Evolutionary conservation across 2,888 invertebrate genomes (phyloP).

Genomic region (Lycia hirtaria): DNA sequence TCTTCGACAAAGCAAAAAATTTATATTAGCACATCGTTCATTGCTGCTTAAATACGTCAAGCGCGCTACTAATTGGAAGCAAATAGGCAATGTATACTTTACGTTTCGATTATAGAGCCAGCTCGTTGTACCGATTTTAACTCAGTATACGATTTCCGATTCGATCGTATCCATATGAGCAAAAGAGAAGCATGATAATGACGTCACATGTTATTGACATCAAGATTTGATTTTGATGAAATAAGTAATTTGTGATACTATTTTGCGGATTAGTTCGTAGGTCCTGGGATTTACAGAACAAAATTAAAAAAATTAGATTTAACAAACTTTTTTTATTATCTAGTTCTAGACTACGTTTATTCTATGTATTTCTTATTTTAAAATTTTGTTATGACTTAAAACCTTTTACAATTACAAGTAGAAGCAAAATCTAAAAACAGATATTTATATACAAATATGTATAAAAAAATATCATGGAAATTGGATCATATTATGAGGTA

Average conservation of each 20-base stretch:
- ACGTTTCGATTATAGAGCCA: background rate
- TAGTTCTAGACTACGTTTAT: too few relatives aligned
- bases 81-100: slow-evolving; percentile 31
- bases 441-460: too few relatives aligned
- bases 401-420: too few relatives aligned
- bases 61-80: background rate
- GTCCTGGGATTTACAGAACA: too few relatives aligned
- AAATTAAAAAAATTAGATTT: too few relatives aligned
- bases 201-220: slow-evolving; percentile 28
- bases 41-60: slow-evolving; percentile 40
- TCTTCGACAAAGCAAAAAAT: slow-evolving; percentile 21
- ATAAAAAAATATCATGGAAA: too few relatives aligned
- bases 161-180: slow-evolving; percentile 11
- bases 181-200: slow-evolving; percentile 21
- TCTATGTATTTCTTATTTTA: too few relatives aligned
- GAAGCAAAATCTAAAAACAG: too few relatives aligned
- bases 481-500: too few relatives aligned
- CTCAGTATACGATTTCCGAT: slow-evolving; percentile 9
- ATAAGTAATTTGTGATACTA: slow-evolving; percentile 9
- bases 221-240: too few relatives aligned
- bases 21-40: slow-evolving; percentile 43
- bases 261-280: slow-evolving; percentile 10
- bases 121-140: background rate
- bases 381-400: too few relatives aligned
- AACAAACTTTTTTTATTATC: too few relatives aligned